phyloP scores from a whole-genome alignment of 2,797 vertebrate genomes.

The Hoplostethus mediterraneus region DNA sequence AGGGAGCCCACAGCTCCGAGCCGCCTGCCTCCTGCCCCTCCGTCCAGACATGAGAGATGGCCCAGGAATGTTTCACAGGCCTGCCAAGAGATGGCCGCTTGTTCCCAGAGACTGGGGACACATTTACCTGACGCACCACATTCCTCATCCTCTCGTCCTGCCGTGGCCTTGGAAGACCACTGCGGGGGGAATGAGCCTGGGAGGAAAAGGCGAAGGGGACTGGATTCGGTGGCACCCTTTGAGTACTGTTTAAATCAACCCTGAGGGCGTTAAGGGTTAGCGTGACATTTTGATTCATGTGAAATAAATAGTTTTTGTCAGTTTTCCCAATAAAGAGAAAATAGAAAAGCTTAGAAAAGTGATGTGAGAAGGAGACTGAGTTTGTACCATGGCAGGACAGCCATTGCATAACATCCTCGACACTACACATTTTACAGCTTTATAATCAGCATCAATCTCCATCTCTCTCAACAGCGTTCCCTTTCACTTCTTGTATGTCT shows the following conservation, averaged over 20 bases:
- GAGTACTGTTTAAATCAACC: background rate
- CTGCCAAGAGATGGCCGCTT: constrained; percentile 85
- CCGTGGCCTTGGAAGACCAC: constrained; percentile 12
- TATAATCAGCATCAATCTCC: constrained; percentile 57
- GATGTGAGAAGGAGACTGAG: background rate
- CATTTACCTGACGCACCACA: constrained; percentile 78
- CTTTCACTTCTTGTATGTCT: constrained; percentile 63
- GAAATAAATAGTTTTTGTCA: too few relatives aligned
- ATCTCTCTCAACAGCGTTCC: constrained; percentile 58
- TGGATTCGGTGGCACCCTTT: background rate
- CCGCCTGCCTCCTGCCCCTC: constrained; percentile 57
- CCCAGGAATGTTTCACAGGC: constrained; percentile 87
- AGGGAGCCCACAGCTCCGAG: constrained; percentile 73
- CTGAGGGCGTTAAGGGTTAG: background rate
- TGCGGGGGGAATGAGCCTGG: background rate
- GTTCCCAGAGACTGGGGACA: constrained; percentile 75
- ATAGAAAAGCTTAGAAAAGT: background rate
- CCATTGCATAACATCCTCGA: background rate
- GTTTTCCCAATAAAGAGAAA: too few relatives aligned
- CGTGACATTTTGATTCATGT: too few relatives aligned
- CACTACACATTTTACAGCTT: constrained; percentile 28
- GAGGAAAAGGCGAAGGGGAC: too few relatives aligned
- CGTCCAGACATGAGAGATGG: constrained; percentile 83
- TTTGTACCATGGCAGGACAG: background rate
- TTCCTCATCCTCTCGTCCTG: constrained; percentile 64